Percentiles rank a stretch among this genome's conserved stretches.
phyloP scores from a whole-genome alignment of 2,113 vertebrate species.

The Mixornis gularis region DNA sequence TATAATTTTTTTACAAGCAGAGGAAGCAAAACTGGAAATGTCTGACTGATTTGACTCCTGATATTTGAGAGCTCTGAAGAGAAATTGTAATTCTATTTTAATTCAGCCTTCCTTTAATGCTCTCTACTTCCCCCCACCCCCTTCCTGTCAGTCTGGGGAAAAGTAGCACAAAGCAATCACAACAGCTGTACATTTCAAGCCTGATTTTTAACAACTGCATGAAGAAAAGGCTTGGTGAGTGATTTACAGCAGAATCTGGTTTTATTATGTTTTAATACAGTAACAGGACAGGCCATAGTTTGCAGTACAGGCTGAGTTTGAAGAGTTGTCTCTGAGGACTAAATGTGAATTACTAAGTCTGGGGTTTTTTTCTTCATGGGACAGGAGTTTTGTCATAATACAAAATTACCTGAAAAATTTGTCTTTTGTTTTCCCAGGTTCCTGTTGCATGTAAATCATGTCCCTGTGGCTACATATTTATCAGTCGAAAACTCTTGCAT shows the following conservation, averaged over 20 bases:
- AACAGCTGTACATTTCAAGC: not conserved
- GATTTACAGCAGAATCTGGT: not conserved
- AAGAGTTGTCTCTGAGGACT: not conserved
- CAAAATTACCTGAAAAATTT: not conserved
- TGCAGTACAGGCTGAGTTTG: not conserved
- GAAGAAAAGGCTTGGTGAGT: not conserved
- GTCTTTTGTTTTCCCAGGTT: conserved; percentile 73
- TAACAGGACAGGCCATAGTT: not conserved
- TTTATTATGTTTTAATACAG: not conserved
- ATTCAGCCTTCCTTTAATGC: not conserved
- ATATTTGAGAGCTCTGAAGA: not conserved
- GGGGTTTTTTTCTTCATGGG: not conserved
- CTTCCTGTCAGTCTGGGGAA: not conserved
- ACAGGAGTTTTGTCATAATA: not conserved
- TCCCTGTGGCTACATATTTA: conserved; percentile 95
- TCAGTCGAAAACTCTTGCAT: conserved; percentile 94
- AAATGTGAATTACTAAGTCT: not conserved
- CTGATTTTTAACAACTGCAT: not conserved
- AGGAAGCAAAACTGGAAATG: not conserved
- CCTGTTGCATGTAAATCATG: conserved; percentile 97
- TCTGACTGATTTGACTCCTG: not conserved
- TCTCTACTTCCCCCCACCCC: not conserved
- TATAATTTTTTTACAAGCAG: not conserved
- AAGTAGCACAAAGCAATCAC: not conserved
- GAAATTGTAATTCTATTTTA: not conserved